phyloP scores from a whole-genome alignment of 92 coral and sea anemone species.

The Zoanthus gigantus region DNA sequence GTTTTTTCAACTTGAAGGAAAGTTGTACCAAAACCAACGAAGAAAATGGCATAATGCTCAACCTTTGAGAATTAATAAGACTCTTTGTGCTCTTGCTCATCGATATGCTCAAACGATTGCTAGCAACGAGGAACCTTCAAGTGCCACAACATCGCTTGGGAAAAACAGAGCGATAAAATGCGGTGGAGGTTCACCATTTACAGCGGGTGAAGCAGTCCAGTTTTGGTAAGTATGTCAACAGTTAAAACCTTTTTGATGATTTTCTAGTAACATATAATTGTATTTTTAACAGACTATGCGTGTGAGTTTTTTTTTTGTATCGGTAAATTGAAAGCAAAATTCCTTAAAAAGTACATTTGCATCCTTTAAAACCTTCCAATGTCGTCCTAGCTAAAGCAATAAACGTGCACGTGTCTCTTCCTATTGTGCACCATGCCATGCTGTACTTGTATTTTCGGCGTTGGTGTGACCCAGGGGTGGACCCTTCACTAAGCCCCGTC shows the following conservation, averaged over 20 bases:
- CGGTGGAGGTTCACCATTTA: constrained; percentile 3
- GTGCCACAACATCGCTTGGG: not conserved
- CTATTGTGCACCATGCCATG: too few species aligned
- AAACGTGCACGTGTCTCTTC: too few species aligned
- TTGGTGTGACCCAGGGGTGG: too few species aligned
- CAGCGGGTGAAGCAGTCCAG: not conserved
- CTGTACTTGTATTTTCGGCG: too few species aligned
- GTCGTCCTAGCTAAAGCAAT: too few species aligned
- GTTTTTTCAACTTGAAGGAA: not conserved
- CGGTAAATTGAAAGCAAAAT: too few species aligned
- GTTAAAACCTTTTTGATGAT: not conserved
- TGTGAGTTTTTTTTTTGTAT: too few species aligned
- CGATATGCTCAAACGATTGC: not conserved
- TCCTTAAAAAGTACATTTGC: too few species aligned
- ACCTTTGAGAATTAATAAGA: not conserved
- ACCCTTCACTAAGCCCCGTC: too few species aligned
- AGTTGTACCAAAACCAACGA: not conserved
- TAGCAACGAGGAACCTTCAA: not conserved
- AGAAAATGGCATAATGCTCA: not conserved
- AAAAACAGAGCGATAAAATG: not conserved
- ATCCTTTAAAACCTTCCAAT: too few species aligned
- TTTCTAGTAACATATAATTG: too few species aligned
- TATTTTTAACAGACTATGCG: too few species aligned
- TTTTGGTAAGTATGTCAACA: not conserved
- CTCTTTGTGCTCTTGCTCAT: not conserved